Percentiles rank a stretch among this genome's conserved stretches.
These are phyloP conservation scores for Mirza zaza DNA, from an alignment of 2,113 vertebrate genomes.

Conservation along the genomic window DNA sequence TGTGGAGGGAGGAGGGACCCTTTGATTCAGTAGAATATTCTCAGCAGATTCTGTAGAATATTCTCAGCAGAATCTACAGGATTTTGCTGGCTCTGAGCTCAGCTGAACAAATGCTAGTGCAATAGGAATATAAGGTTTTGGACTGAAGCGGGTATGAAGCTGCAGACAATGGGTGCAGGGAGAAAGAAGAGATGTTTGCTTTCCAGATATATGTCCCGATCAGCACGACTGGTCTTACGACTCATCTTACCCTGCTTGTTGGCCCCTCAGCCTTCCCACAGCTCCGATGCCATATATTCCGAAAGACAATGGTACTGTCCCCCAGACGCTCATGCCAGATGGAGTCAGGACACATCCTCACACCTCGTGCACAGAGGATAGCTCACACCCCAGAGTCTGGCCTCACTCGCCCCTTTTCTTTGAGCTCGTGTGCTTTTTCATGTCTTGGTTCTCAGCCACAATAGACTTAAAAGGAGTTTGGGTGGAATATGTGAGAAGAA, in stretches of 20 bases:
- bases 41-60: not conserved
- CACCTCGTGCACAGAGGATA: too few relatives aligned
- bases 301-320: not conserved
- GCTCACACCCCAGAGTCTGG: not conserved
- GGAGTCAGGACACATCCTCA: not conserved
- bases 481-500: not conserved
- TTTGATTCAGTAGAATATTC: not conserved
- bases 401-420: not conserved
- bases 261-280: not conserved
- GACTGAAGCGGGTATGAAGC: not conserved
- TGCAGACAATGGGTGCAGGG: not conserved
- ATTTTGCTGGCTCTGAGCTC: not conserved
- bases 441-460: not conserved
- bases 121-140: not conserved
- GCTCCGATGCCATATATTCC: not conserved
- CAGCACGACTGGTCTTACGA: not conserved
- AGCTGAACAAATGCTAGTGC: not conserved
- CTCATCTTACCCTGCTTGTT: not conserved
- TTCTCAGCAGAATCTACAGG: not conserved
- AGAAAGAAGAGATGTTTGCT: not conserved
- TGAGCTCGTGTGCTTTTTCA: not conserved
- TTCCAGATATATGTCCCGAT: not conserved
- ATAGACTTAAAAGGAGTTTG: not conserved
- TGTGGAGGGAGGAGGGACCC: not conserved
- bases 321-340: fast-evolving